These are phyloP conservation scores for Iphiclides podalirius DNA, from an alignment of 2,888 invertebrate species.

Conservation along the genomic window DNA sequence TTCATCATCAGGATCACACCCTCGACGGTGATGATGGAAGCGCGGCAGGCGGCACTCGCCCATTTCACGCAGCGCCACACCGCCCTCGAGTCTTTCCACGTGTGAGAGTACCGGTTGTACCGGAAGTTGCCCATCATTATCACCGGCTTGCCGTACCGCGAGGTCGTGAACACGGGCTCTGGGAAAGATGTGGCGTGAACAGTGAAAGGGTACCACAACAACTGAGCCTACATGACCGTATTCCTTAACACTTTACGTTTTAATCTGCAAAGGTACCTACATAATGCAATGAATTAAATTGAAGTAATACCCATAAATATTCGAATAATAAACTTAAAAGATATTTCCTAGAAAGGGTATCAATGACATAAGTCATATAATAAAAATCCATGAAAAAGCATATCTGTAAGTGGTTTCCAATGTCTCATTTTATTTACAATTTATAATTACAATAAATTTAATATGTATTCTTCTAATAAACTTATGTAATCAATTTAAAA, in stretches of 20 bases:
- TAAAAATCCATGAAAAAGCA: no score
- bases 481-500: no score
- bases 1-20: slow-evolving; percentile 31
- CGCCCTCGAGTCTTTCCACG: slow-evolving; percentile 25
- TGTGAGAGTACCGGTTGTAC: slow-evolving; percentile 27
- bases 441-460: no score
- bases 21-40: slow-evolving; percentile 36
- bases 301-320: no score
- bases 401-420: no score
- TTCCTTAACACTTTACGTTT: neutral
- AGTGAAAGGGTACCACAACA: neutral
- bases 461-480: no score
- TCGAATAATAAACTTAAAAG: no score
- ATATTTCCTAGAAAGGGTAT: no score
- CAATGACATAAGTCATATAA: no score
- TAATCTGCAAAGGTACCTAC: no score
- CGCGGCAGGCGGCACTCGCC: slow-evolving; percentile 35
- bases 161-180: slow-evolving; percentile 26
- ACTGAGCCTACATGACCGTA: neutral
- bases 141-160: slow-evolving; percentile 40
- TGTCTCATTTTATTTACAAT: no score
- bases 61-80: slow-evolving; percentile 40
- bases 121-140: slow-evolving; percentile 26
- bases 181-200: slow-evolving; percentile 10
- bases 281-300: no score